These are phyloP conservation scores for Papilio polytes DNA, from an alignment of 1,140 invertebrate genomes.

Conservation along the genomic window DNA sequence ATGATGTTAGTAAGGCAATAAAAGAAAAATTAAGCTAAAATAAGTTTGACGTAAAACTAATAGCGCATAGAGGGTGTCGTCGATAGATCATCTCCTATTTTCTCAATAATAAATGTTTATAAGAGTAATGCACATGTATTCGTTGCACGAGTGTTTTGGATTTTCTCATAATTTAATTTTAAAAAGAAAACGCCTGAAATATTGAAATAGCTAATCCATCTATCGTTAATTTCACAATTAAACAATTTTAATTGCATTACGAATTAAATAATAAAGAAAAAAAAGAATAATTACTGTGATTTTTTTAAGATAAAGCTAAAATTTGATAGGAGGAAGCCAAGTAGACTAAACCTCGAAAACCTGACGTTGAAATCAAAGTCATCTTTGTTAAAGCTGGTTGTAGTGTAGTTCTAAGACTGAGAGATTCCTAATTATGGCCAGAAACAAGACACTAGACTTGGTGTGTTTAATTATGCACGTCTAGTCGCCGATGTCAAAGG, in stretches of 20 bases:
- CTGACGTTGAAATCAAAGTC: no score
- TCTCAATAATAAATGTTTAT: no score
- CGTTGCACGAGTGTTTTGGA: neutral
- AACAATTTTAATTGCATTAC: neutral
- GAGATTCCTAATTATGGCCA: neutral
- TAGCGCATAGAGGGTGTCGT: no score
- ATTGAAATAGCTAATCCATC: neutral
- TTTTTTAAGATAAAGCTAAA: no score
- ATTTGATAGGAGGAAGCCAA: no score
- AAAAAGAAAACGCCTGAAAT: neutral
- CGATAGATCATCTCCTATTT: no score
- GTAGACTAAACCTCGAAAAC: neutral
- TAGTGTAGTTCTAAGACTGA: neutral
- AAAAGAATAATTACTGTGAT: no score
- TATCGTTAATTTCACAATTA: neutral
- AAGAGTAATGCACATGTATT: neutral
- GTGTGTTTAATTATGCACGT: constrained; percentile 17
- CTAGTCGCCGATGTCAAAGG: constrained; percentile 35
- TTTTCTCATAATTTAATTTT: no score
- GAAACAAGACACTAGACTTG: neutral
- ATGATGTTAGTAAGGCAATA: no score
- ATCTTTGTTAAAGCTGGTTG: neutral
- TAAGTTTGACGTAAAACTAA: no score
- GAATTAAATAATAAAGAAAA: neutral
- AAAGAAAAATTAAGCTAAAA: no score